These are phyloP conservation scores for Micropterix aruncella DNA, from an alignment of 2,888 invertebrate genomes.

Conservation along the genomic window DNA sequence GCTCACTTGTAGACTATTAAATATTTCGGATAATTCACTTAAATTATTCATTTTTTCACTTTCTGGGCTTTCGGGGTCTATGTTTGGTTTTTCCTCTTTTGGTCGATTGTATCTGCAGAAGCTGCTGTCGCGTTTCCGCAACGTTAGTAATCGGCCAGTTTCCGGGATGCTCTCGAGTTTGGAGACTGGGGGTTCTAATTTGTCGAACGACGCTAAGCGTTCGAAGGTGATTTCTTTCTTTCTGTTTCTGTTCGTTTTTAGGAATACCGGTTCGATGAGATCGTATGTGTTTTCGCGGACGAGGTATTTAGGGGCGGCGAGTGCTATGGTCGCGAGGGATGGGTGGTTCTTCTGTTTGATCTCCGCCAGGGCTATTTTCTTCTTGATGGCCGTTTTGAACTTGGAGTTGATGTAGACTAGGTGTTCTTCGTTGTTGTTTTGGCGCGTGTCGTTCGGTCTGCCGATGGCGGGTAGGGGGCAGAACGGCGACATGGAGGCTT, in stretches of 20 bases:
- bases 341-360: conserved; percentile 2
- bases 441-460: conserved; percentile 17
- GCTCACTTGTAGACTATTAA: conserved; percentile 29
- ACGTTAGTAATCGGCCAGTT: conserved; percentile 28
- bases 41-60: conserved; percentile 21
- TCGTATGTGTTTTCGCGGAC: conserved; percentile 34
- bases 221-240: conserved; percentile 16
- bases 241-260: conserved; percentile 19
- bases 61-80: conserved; percentile 22
- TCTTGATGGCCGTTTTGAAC: not conserved
- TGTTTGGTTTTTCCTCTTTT: conserved; percentile 18
- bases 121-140: conserved; percentile 27
- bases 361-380: conserved; percentile 1
- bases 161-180: conserved; percentile 27
- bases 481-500: conserved; percentile 29
- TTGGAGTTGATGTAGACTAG: not conserved
- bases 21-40: conserved; percentile 29
- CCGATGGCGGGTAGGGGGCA: conserved; percentile 35
- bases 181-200: conserved; percentile 29
- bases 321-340: not conserved
- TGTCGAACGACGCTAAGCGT: conserved; percentile 24
- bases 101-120: conserved; percentile 17
- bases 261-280: conserved; percentile 28
- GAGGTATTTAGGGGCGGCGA: conserved; percentile 21
- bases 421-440: not conserved